phyloP scores from a whole-genome alignment of 1,140 invertebrate species.

The Epicauta chinensis region DNA sequence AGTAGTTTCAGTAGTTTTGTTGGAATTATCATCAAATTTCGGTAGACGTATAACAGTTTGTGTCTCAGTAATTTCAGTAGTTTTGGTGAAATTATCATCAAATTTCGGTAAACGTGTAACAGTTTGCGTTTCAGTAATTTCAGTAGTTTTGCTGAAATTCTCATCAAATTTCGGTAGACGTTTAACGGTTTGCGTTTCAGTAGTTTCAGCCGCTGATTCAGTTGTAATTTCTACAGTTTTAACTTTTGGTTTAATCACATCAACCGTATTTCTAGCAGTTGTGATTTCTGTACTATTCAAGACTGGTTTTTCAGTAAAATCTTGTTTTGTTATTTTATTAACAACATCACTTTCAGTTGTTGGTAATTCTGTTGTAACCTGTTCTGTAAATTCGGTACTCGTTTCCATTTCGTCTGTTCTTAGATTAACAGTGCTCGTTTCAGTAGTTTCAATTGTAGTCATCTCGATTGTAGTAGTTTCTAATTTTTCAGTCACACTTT shows the following conservation, averaged over 20 bases:
- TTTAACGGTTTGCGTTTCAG: too few species aligned
- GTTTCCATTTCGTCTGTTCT: not conserved
- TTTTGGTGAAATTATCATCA: not conserved
- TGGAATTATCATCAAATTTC: not conserved
- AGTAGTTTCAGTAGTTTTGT: not conserved
- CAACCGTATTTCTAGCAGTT: slow-evolving; percentile 1
- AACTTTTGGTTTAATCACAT: too few species aligned
- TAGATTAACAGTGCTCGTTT: not conserved
- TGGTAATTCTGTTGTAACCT: slow-evolving; percentile 2
- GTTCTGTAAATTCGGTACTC: slow-evolving; percentile 10
- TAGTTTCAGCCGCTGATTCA: too few species aligned
- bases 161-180: not conserved
- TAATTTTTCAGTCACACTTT: slow-evolving; percentile 1
- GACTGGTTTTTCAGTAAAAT: too few species aligned
- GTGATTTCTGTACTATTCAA: slow-evolving; percentile 12
- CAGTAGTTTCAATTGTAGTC: slow-evolving; percentile 7
- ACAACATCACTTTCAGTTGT: too few species aligned
- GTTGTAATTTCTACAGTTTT: not conserved
- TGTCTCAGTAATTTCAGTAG: too few species aligned
- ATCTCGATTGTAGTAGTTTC: not conserved
- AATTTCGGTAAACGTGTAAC: not conserved
- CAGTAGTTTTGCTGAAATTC: not conserved
- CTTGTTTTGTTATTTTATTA: too few species aligned
- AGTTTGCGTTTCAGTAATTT: not conserved
- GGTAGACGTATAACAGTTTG: too few species aligned